A percentile compares a stretch with the other conserved stretches of the same genome.
These are phyloP conservation scores for Sialis lutaria DNA, from an alignment of 2,888 invertebrate genomes.

Conservation along the genomic window DNA sequence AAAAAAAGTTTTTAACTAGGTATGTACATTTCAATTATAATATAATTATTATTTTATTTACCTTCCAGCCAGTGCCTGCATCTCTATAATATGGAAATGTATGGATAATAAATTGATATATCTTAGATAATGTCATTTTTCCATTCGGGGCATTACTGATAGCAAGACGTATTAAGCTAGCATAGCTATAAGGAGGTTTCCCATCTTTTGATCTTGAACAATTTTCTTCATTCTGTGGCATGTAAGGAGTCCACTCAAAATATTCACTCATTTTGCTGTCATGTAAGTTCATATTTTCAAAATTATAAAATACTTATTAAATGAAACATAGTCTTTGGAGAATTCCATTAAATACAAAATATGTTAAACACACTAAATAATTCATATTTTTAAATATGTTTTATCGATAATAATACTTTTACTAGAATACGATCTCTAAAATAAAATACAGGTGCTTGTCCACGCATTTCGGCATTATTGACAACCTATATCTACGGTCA, in stretches of 20 bases:
- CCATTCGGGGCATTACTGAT: conserved; percentile 47
- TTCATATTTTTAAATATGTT: no score
- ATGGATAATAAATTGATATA: conserved; percentile 54
- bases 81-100: conserved; percentile 55
- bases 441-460: no score
- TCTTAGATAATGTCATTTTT: conserved; percentile 57
- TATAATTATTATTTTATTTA: conserved; percentile 15
- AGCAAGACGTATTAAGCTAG: conserved; percentile 49
- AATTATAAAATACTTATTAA: no score
- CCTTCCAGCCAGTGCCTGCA: conserved; percentile 56
- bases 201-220: conserved; percentile 1
- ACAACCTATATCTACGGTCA: no score
- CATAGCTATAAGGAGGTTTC: conserved; percentile 34
- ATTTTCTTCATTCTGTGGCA: background rate
- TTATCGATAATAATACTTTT: no score
- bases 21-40: background rate
- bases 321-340: no score
- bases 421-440: no score
- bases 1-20: conserved; percentile 5
- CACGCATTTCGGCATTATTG: no score
- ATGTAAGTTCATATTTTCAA: background rate
- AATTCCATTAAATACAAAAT: no score
- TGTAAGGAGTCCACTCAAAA: background rate
- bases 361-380: no score
- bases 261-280: background rate